These are phyloP conservation scores for Tyrophagus putrescentiae DNA, from an alignment of 1,140 invertebrate genomes.

Conservation along the genomic window DNA sequence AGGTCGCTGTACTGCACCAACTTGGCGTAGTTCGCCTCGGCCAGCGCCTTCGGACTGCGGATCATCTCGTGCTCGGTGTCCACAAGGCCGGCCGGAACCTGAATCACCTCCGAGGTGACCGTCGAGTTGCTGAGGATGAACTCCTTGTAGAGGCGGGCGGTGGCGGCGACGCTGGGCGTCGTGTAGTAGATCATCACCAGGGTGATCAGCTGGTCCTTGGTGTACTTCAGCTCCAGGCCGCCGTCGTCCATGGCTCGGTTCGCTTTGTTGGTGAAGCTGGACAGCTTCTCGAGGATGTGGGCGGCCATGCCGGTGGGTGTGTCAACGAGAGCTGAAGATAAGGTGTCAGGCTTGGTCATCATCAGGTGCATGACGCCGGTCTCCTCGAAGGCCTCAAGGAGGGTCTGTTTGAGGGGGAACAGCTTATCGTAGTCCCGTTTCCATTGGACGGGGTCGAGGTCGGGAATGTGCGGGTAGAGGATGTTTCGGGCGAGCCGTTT, in stretches of 20 bases:
- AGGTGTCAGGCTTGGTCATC: conserved; percentile 72
- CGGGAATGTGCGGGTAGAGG: conserved; percentile 42
- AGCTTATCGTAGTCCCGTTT: conserved; percentile 35
- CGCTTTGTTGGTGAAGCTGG: conserved; percentile 27
- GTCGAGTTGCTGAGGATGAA: conserved; percentile 48
- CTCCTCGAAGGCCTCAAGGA: conserved; percentile 44
- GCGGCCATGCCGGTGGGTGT: conserved; percentile 29
- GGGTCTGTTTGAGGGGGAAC: conserved; percentile 34
- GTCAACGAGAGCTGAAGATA: conserved; percentile 43
- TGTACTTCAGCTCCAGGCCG: conserved; percentile 46
- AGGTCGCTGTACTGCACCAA: too few relatives aligned
- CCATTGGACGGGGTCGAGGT: conserved; percentile 40
- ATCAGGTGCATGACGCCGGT: conserved; percentile 60
- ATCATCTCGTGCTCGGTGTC: too few relatives aligned
- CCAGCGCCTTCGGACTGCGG: too few relatives aligned
- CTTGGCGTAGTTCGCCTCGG: too few relatives aligned
- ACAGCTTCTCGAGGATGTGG: conserved; percentile 72
- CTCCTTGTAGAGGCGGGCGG: conserved; percentile 57
- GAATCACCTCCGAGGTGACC: too few relatives aligned
- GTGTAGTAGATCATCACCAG: conserved; percentile 77
- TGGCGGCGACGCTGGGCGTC: conserved; percentile 55
- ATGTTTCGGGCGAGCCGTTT: conserved; percentile 39
- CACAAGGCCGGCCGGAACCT: too few relatives aligned
- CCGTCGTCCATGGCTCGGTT: conserved; percentile 44
- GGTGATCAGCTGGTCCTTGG: conserved; percentile 59